Evolutionary conservation across 1,140 invertebrate genomes (phyloP).

Genomic region (Tetranychus cinnabarinus): DNA sequence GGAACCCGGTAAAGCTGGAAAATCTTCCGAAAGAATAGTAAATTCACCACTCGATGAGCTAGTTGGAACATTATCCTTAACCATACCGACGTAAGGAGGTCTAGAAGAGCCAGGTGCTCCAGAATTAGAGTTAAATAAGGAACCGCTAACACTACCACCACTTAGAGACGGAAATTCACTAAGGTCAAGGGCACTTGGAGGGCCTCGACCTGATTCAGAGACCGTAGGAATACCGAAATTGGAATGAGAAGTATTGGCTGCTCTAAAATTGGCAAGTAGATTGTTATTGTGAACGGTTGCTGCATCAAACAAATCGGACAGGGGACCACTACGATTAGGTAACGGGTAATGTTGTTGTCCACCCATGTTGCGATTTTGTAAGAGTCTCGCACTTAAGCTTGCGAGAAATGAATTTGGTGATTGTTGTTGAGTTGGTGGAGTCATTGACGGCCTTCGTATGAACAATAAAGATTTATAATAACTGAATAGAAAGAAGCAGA

Average conservation of each 20-base stretch:
- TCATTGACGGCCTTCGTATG: no score
- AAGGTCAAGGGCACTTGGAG: slow-evolving; percentile 7
- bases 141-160: background rate
- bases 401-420: slow-evolving; percentile 6
- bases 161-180: slow-evolving; percentile 11
- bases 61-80: slow-evolving; percentile 60
- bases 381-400: background rate
- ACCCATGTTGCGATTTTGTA: background rate
- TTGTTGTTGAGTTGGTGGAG: no score
- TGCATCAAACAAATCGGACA: background rate
- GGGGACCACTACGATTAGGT: background rate
- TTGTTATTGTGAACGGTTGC: background rate
- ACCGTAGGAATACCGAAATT: background rate
- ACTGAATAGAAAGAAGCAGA: no score
- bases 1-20: slow-evolving; percentile 74
- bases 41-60: slow-evolving; percentile 60
- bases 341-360: background rate
- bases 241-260: background rate
- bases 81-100: slow-evolving; percentile 48
- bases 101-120: background rate
- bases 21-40: slow-evolving; percentile 93
- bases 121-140: background rate
- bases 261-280: background rate
- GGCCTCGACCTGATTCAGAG: background rate
- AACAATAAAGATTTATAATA: no score